A percentile compares a stretch with the other conserved stretches of the same genome.
These are phyloP conservation scores for Apis laboriosa DNA, from an alignment of 1,140 invertebrate genomes.

Conservation along the genomic window DNA sequence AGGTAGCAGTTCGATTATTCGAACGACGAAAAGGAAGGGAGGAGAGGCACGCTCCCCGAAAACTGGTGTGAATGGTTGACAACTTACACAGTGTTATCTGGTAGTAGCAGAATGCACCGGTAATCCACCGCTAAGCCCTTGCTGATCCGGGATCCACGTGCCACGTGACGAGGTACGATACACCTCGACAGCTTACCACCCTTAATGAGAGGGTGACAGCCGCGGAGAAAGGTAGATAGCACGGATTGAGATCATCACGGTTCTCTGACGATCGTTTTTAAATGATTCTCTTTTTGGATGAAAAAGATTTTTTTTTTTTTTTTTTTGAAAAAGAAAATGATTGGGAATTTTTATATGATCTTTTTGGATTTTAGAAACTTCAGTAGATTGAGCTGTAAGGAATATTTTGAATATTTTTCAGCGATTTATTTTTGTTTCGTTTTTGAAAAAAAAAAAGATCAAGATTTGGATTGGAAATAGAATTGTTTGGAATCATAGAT, in stretches of 20 bases:
- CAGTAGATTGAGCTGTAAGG: too few relatives aligned
- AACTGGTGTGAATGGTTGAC: slow-evolving; percentile 73
- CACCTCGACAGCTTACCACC: slow-evolving; percentile 60
- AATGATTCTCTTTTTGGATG: not conserved
- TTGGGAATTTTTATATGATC: not conserved
- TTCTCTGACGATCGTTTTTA: not conserved
- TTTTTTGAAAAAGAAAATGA: too few relatives aligned
- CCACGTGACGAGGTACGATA: slow-evolving; percentile 70
- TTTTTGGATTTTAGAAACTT: too few relatives aligned
- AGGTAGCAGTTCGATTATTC: slow-evolving; percentile 72
- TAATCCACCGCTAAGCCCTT: slow-evolving; percentile 77
- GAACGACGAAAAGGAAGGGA: slow-evolving; percentile 30
- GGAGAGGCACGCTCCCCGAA: slow-evolving; percentile 52
- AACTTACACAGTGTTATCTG: slow-evolving; percentile 80
- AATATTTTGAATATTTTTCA: too few relatives aligned
- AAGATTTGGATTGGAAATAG: too few relatives aligned
- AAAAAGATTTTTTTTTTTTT: not conserved
- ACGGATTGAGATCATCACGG: slow-evolving; percentile 8
- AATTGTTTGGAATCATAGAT: too few relatives aligned
- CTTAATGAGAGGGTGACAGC: slow-evolving; percentile 50
- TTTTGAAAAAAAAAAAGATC: too few relatives aligned
- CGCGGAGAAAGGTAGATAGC: slow-evolving; percentile 17
- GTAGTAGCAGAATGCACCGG: slow-evolving; percentile 77
- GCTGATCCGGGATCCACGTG: slow-evolving; percentile 71
- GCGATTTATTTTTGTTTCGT: too few relatives aligned